Evolutionary conservation across 2,888 invertebrate species (phyloP), one percentile per base, ranked within the genome.

Genomic region (Drosophila cracens): DNA sequence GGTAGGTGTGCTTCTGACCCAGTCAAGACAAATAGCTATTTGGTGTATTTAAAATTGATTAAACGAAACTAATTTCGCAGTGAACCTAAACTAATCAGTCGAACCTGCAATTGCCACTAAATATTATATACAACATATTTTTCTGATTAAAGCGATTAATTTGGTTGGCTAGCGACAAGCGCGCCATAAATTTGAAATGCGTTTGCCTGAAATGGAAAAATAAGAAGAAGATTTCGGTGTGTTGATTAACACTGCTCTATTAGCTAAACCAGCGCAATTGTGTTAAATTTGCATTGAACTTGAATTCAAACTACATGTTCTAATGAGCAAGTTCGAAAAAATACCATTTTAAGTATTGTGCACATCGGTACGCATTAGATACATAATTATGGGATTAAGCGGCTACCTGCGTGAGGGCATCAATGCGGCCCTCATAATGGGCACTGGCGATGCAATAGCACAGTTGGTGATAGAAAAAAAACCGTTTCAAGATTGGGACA

Each of bases 381-480:
- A 27, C 18, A 53, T 27, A 11, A 70, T 7, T 8, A 89, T 81
- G 84, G 51, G 58, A 96, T 46, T 76, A 13, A 53, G 53, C 3
- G 43, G 33, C 0, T 73, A 70, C n/a, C 0, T 80, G 4, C 64
- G 72, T 7, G 87, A 87, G 11, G 72, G 86, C 8, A 5, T 76
- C 3, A 90, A 89, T 25, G 90, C 81, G 29, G 88, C 87, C 0
- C 6, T 79, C 0, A 87, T 92, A 8, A 93, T 93, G 93, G 90
- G 86, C 13, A 40, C 77, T 25, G 92, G 93, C 16, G 92, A 92
- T 31, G 7, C 87, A 18, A 66, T 92, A 5, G 91, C 93, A 0
- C 92, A 92, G 62, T 76, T 79, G 18, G 36, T 71, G 36, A 4
- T 93, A 62, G 75, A 92, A 69, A 57, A 79, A 66, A 52, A 54